A percentile compares a stretch with the other conserved stretches of the same genome.
Evolutionary conservation across 2,797 vertebrate genomes (phyloP).

Genomic region (Centropyge bicolor): DNA sequence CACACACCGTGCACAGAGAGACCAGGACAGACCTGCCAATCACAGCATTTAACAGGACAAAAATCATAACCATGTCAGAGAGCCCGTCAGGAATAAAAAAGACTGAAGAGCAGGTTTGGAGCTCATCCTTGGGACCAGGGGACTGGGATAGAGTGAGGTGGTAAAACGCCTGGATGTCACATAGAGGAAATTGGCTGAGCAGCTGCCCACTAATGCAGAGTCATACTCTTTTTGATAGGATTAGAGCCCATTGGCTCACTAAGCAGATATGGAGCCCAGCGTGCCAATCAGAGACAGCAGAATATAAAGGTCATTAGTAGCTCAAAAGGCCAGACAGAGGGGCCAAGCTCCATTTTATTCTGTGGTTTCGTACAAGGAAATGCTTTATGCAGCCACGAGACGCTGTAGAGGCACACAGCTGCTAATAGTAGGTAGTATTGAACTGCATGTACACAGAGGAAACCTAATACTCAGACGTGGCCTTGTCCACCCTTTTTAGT

Average conservation of each 20-base stretch:
- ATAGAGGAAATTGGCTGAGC: constrained; percentile 61
- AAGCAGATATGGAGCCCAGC: constrained; percentile 52
- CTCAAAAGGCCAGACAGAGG: constrained; percentile 28
- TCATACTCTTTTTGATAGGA: constrained; percentile 70
- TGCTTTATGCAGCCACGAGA: constrained; percentile 23
- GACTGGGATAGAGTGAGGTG: constrained; percentile 53
- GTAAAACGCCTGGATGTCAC: constrained; percentile 56
- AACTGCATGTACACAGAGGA: background rate
- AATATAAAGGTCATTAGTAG: constrained; percentile 56
- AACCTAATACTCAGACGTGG: constrained; percentile 6
- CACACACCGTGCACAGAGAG: background rate
- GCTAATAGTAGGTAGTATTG: background rate
- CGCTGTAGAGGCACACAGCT: constrained; percentile 11
- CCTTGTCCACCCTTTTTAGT: constrained; percentile 22
- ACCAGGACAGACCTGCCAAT: constrained; percentile 37
- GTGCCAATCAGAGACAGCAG: constrained; percentile 59
- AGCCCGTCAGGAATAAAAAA: constrained; percentile 46
- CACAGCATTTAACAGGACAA: constrained; percentile 45
- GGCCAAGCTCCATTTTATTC: constrained; percentile 12
- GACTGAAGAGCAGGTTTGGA: constrained; percentile 30
- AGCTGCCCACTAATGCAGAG: constrained; percentile 58
- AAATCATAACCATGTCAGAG: constrained; percentile 44
- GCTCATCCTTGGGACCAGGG: constrained; percentile 55
- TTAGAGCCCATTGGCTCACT: constrained; percentile 66
- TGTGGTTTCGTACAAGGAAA: constrained; percentile 4